Conservation (phyloP, 2,797 vertebrate genomes). For the Channallabes apus region DNA sequence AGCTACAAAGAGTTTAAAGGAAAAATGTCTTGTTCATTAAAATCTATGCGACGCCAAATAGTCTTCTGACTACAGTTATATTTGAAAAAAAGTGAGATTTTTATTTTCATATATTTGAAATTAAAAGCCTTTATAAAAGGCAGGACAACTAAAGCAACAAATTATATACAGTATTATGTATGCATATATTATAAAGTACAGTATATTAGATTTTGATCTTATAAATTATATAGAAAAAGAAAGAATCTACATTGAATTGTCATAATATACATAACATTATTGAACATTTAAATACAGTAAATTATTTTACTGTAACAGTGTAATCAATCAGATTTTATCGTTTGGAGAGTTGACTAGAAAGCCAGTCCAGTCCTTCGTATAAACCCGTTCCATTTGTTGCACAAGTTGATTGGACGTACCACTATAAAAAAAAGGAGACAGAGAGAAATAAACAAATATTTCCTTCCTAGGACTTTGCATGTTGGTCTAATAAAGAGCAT, state of each 20-base stretch:
- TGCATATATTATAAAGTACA: neutral
- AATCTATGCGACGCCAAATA: neutral
- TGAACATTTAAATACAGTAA: neutral
- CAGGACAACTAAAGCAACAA: neutral
- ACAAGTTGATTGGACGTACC: conserved; percentile 90
- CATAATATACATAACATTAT: neutral
- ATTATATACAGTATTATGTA: too few species aligned
- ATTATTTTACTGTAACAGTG: neutral
- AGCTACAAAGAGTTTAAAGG: neutral
- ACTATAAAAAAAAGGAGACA: conserved; percentile 68
- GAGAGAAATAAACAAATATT: neutral
- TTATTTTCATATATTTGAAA: neutral
- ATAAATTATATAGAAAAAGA: too few species aligned
- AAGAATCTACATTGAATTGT: neutral
- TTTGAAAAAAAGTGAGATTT: neutral
- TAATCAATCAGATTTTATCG: neutral
- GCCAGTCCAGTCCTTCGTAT: conserved; percentile 80
- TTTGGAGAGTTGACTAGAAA: conserved; percentile 78
- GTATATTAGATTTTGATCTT: too few species aligned
- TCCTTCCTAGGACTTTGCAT: neutral
- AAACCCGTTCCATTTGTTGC: conserved; percentile 88
- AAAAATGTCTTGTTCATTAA: neutral
- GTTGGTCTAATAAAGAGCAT: neutral
- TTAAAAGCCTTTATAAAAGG: neutral
- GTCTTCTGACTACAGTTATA: neutral